phyloP scores from a whole-genome alignment of 2,797 vertebrate species.

The Chromis chromis region DNA sequence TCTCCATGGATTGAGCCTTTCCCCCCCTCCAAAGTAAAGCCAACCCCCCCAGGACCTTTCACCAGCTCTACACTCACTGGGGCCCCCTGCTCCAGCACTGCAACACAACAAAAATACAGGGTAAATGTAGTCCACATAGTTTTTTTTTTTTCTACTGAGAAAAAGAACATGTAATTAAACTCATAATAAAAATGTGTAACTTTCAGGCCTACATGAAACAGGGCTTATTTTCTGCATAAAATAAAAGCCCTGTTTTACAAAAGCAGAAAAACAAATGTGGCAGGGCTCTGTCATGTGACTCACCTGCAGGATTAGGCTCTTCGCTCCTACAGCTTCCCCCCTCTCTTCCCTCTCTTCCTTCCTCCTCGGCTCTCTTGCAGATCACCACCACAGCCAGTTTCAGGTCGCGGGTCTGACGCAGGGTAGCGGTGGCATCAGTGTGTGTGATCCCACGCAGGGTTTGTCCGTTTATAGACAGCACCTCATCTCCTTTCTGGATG shows the following conservation, averaged over 20 bases:
- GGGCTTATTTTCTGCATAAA: too few relatives aligned
- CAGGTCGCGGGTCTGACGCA: constrained; percentile 89
- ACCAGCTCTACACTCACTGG: constrained; percentile 83
- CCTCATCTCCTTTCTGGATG: constrained; percentile 92
- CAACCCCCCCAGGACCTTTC: constrained; percentile 90
- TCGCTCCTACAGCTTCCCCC: constrained; percentile 15
- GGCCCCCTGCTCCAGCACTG: constrained; percentile 76
- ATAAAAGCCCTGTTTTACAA: background rate
- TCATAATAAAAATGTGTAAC: too few relatives aligned
- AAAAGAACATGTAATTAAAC: too few relatives aligned
- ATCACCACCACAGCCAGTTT: constrained; percentile 91
- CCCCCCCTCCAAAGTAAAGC: constrained; percentile 95
- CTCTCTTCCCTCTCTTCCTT: constrained; percentile 27
- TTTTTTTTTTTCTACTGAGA: too few relatives aligned
- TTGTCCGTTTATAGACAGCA: constrained; percentile 95
- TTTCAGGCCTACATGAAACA: background rate
- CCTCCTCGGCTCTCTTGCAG: constrained; percentile 79
- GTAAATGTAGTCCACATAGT: background rate
- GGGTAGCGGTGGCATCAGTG: constrained; percentile 84
- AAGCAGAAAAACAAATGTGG: background rate
- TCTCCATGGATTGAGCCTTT: constrained; percentile 94
- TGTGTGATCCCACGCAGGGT: constrained; percentile 89
- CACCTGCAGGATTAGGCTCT: constrained; percentile 58
- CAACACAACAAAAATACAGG: background rate
- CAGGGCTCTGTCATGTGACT: background rate